A percentile compares a stretch with the other conserved stretches of the same genome.
phyloP scores from a whole-genome alignment of 1,140 invertebrate species.

The Bilobella aurantiaca region DNA sequence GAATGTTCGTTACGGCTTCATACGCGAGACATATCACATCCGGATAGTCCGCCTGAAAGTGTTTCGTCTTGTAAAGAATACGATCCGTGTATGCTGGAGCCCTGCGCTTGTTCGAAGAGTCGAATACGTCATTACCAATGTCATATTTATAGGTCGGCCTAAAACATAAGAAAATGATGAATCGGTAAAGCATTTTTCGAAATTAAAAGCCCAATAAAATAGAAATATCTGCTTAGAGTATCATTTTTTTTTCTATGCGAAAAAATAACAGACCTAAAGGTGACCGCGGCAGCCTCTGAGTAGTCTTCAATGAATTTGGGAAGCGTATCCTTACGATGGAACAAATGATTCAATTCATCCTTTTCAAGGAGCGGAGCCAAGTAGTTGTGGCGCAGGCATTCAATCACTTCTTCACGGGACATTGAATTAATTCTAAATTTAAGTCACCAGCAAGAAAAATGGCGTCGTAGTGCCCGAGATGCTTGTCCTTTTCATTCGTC shows the following conservation, averaged over 20 bases:
- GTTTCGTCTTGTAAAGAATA: constrained; percentile 29
- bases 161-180: not conserved
- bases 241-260: not conserved
- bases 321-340: constrained; percentile 14
- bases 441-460: constrained; percentile 31
- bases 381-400: constrained; percentile 18
- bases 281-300: constrained; percentile 29
- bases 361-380: constrained; percentile 16
- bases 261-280: constrained; percentile 31
- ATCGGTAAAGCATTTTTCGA: constrained; percentile 4
- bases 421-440: constrained; percentile 25
- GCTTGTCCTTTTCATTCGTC: constrained; percentile 6
- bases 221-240: not conserved
- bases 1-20: constrained; percentile 23
- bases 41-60: not conserved
- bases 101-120: constrained; percentile 29
- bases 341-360: constrained; percentile 25
- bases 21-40: constrained; percentile 24
- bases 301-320: constrained; percentile 23
- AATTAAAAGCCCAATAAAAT: too few relatives aligned
- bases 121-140: constrained; percentile 29
- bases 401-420: constrained; percentile 19
- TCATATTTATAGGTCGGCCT: constrained; percentile 35
- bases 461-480: constrained; percentile 13
- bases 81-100: constrained; percentile 33